Evolutionary conservation across 2,797 vertebrate species (phyloP).

Genomic region (Cyclura pinguis): DNA sequence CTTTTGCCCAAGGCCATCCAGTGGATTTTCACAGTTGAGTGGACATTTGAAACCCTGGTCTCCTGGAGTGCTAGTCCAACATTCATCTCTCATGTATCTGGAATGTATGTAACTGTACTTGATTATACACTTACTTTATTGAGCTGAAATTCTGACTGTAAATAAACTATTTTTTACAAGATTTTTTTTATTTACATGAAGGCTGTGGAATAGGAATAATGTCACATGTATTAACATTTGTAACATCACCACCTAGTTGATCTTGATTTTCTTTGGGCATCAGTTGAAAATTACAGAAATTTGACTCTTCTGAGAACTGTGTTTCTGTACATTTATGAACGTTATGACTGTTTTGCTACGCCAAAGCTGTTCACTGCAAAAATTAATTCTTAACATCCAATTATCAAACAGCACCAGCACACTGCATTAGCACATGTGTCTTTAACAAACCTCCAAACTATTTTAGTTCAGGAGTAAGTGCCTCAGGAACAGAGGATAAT

Average conservation of each 20-base stretch:
- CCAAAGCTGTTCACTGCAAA: neutral
- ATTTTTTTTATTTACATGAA: no score
- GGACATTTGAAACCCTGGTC: no score
- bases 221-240: no score
- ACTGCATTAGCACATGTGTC: no score
- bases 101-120: no score
- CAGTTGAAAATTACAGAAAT: neutral
- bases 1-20: no score
- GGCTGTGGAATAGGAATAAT: neutral
- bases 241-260: neutral
- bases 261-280: no score
- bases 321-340: neutral
- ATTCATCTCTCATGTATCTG: no score
- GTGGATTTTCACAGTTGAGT: no score
- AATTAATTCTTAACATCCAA: neutral
- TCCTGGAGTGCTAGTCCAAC: no score
- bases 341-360: neutral
- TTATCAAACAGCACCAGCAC: no score
- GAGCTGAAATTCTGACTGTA: conserved; percentile 10
- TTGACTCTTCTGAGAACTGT: neutral
- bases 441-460: neutral
- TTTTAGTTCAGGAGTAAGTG: neutral
- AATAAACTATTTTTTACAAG: conserved; percentile 57
- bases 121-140: rapidly evolving
- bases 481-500: neutral